phyloP scores from a whole-genome alignment of 2,888 invertebrate genomes.

The Scaptomyza polygonia region DNA sequence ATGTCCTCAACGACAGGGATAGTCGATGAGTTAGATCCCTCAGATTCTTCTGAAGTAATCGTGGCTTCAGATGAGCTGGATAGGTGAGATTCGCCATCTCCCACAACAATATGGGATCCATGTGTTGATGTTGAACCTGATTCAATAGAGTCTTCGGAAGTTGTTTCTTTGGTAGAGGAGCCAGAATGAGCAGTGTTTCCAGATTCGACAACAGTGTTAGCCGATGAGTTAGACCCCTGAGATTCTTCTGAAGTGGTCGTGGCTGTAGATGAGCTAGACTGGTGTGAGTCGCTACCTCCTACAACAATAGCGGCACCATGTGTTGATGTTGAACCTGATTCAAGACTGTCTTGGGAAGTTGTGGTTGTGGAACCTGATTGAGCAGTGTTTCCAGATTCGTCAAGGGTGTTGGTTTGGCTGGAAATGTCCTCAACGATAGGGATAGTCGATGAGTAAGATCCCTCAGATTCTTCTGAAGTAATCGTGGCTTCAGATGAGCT shows the following conservation, averaged over 20 bases:
- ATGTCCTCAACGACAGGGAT: neutral
- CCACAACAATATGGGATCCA: too few species aligned
- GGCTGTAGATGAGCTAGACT: conserved; percentile 7
- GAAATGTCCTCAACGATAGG: neutral
- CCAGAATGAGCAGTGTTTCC: neutral
- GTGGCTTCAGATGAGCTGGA: neutral
- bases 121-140: neutral
- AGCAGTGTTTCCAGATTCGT: too few species aligned
- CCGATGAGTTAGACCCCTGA: neutral
- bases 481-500: conserved; percentile 8
- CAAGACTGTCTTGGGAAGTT: too few species aligned
- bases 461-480: neutral
- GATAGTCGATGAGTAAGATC: neutral
- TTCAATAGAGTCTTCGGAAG: neutral
- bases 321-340: too few species aligned
- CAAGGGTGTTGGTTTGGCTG: neutral
- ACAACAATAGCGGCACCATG: too few species aligned
- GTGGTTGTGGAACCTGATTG: too few species aligned
- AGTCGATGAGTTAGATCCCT: neutral
- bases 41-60: neutral
- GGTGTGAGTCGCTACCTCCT: neutral
- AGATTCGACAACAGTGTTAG: conserved; percentile 1
- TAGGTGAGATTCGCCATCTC: neutral
- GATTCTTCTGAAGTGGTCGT: conserved; percentile 8
- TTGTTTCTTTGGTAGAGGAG: conserved; percentile 2